Evolutionary conservation across 2,113 vertebrate genomes (phyloP).

Genomic region (Dicrurus megarhynchus): DNA sequence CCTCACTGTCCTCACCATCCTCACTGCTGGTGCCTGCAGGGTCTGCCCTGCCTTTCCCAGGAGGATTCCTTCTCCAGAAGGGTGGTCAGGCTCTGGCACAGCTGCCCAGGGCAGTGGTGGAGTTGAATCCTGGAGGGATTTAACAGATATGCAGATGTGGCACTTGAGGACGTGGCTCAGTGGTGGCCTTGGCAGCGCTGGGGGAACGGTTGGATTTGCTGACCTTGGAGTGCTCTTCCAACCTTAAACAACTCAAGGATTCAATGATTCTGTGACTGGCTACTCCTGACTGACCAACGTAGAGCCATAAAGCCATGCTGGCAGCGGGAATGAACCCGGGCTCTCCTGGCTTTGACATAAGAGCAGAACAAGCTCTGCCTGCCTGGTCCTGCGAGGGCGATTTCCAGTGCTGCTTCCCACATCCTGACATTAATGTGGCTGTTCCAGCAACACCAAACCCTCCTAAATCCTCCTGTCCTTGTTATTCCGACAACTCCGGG

Average conservation of each 20-base stretch:
- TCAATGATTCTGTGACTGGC: background rate
- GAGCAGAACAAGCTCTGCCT: background rate
- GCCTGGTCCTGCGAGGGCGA: rapidly evolving
- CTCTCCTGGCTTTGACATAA: background rate
- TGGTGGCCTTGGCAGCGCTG: rapidly evolving
- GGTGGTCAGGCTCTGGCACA: background rate
- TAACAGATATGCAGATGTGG: background rate
- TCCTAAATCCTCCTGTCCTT: background rate
- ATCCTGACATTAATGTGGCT: background rate
- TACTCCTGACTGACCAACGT: rapidly evolving
- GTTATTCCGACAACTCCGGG: rapidly evolving
- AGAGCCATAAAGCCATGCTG: background rate
- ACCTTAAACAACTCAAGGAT: background rate
- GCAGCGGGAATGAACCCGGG: background rate
- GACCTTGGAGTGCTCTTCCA: background rate
- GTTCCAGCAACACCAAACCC: background rate
- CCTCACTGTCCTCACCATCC: background rate
- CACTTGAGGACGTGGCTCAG: background rate
- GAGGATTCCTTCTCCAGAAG: background rate
- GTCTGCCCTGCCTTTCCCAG: background rate
- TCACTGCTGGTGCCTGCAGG: background rate
- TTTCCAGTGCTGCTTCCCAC: background rate
- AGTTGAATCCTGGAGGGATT: background rate
- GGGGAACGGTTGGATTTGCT: rapidly evolving
- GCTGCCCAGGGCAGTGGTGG: background rate